A percentile compares a stretch with the other conserved stretches of the same genome.
These are phyloP conservation scores for Monopis laevigella DNA, from an alignment of 2,888 invertebrate species.

Conservation along the genomic window DNA sequence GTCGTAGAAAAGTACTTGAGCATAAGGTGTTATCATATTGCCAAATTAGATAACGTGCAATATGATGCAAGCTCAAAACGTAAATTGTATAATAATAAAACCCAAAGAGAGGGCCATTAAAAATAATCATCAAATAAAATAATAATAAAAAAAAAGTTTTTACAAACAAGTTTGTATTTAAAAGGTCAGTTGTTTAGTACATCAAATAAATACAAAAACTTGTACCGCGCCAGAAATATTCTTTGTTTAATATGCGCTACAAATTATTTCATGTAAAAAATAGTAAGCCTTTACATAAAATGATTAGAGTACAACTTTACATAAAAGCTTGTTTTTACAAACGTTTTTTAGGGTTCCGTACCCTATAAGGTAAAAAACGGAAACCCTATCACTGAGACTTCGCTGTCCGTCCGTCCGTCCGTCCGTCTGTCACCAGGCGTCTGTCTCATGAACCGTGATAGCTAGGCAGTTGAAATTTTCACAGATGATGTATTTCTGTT, in stretches of 20 bases:
- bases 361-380: background rate
- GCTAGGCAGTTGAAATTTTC: background rate
- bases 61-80: slow-evolving; percentile 15
- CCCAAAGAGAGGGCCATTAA: slow-evolving; percentile 18
- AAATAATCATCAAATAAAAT: too few relatives aligned
- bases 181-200: too few relatives aligned
- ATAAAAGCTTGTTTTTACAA: background rate
- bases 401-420: background rate
- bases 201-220: background rate
- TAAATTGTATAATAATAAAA: slow-evolving; percentile 18
- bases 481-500: background rate
- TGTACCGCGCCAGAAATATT: background rate
- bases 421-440: background rate
- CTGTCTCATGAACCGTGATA: background rate
- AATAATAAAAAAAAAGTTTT: background rate
- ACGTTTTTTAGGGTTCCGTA: background rate
- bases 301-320: background rate
- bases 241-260: background rate
- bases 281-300: background rate
- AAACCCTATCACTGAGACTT: background rate
- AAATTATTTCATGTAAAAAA: background rate
- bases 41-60: slow-evolving; percentile 9
- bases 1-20: slow-evolving; percentile 18
- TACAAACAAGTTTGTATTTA: background rate
- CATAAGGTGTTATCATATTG: slow-evolving; percentile 16